Evolutionary conservation across 2,113 vertebrate genomes (phyloP).

Genomic region (Ctenomys sociabilis): DNA sequence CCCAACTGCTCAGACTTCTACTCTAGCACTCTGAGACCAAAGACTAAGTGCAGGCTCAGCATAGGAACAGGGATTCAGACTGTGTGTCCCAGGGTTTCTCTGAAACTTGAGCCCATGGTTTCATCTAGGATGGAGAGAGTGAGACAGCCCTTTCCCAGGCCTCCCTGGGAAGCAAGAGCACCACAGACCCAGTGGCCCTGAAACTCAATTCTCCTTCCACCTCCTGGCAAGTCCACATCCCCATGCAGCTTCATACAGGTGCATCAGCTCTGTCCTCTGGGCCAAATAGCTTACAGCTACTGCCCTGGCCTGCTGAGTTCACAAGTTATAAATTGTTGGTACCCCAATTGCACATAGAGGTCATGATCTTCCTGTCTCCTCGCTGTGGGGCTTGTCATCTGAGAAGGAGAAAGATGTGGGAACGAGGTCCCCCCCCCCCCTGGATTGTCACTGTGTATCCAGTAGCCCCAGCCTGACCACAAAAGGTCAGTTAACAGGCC

Average conservation of each 20-base stretch:
- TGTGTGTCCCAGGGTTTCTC: not conserved
- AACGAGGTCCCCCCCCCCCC: not conserved
- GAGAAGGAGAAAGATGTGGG: not conserved
- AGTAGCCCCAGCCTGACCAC: not conserved
- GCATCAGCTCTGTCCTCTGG: not conserved
- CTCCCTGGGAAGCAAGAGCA: not conserved
- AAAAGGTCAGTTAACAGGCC: rapidly evolving
- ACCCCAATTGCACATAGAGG: not conserved
- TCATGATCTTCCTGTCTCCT: not conserved
- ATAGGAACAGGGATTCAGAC: not conserved
- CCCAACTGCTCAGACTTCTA: not conserved
- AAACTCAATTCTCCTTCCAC: not conserved
- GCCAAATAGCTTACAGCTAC: not conserved
- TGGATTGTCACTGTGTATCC: not conserved
- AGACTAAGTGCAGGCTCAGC: not conserved
- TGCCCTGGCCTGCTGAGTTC: not conserved
- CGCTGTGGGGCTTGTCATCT: not conserved
- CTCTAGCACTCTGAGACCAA: not conserved
- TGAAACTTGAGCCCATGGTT: not conserved
- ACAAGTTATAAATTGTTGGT: not conserved
- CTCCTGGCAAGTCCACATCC: not conserved
- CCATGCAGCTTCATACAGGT: not conserved
- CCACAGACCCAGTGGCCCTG: not conserved
- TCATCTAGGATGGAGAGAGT: not conserved
- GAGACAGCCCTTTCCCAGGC: not conserved